Base-by-base conservation (phyloP, 1,140 invertebrate species). In the Brachionus sp. region DNA sequence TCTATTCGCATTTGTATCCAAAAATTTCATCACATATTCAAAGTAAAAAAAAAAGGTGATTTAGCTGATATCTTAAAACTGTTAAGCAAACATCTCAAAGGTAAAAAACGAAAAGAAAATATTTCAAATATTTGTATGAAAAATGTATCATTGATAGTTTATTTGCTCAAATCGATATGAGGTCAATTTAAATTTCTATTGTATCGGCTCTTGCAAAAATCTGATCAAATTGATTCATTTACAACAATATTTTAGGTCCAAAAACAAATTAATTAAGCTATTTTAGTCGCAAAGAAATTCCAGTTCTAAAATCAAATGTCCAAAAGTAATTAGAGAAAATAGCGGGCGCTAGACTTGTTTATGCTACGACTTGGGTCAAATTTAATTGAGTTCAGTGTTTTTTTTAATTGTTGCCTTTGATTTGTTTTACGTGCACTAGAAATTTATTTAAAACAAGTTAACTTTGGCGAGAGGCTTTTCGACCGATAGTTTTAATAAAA, bases 341-440 rank as follows among this genome's bases (percentile, higher is more conserved):
- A 66, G 33, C 64, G 64, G 64, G 64, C 33, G 64, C 64, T 66
- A 66, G 64, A 66, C 64, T 66, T 66, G 64, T 66, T 66, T 66
- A 16, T 66, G 33, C 33, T 66, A 10, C 29, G 50, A 10, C 50
- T 57, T 19, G 35, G 66, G 66, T 70, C 66, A 70, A 70, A 70
- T 39, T 39, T 39, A 70, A 70, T 70, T 70, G 35, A 39, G 37
- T 70, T 66, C 10, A 29, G 13, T 57, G 50, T n/a, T 53, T 53
- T 53, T 53, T 57, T 19, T 57, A 57, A 57, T 57, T 23, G 44
- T 50, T 3, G 16, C 50, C 50, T 19, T 57, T 57, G 16, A 57
- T 57, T 57, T 57, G 50, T 23, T 57, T 57, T 57, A 23, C 16
- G 50, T 57, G 50, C 16, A 57, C 50, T 57, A 57, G 16, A 57